phyloP scores from a whole-genome alignment of 1,140 invertebrate species.

The Heliconius himera region DNA sequence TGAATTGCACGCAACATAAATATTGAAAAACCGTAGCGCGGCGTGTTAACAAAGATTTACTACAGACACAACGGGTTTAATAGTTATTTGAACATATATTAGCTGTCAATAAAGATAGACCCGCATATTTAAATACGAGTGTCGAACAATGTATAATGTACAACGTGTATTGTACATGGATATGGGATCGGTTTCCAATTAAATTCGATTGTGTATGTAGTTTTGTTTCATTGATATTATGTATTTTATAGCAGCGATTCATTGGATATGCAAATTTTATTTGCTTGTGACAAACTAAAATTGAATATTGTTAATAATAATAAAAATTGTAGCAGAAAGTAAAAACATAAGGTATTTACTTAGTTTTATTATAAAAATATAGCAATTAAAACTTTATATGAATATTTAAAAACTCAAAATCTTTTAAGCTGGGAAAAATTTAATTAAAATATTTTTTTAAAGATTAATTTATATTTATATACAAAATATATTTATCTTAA shows the following conservation, averaged over 20 bases:
- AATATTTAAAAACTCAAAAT: no score
- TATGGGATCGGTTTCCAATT: slow-evolving; percentile 36
- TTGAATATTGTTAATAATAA: neutral
- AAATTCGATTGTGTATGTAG: slow-evolving; percentile 19
- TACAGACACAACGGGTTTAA: slow-evolving; percentile 55
- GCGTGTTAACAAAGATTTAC: slow-evolving; percentile 73
- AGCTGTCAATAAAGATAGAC: slow-evolving; percentile 66
- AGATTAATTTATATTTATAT: neutral
- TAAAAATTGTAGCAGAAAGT: neutral
- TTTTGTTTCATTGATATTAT: slow-evolving; percentile 26
- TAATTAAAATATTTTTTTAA: neutral
- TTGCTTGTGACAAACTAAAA: slow-evolving; percentile 1
- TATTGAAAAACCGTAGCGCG: slow-evolving; percentile 57
- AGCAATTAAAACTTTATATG: no score
- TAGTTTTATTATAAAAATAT: no score
- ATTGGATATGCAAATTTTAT: slow-evolving; percentile 18
- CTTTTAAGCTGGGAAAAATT: neutral
- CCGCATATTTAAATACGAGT: slow-evolving; percentile 56
- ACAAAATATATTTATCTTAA: neutral
- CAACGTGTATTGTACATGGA: slow-evolving; percentile 3
- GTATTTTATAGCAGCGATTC: slow-evolving; percentile 2
- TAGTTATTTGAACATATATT: slow-evolving; percentile 67
- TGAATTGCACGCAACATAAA: slow-evolving; percentile 72
- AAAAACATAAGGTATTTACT: neutral
- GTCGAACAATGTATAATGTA: slow-evolving; percentile 6